Base-by-base conservation (phyloP, 2,888 invertebrate genomes). In the Amiota minor region DNA sequence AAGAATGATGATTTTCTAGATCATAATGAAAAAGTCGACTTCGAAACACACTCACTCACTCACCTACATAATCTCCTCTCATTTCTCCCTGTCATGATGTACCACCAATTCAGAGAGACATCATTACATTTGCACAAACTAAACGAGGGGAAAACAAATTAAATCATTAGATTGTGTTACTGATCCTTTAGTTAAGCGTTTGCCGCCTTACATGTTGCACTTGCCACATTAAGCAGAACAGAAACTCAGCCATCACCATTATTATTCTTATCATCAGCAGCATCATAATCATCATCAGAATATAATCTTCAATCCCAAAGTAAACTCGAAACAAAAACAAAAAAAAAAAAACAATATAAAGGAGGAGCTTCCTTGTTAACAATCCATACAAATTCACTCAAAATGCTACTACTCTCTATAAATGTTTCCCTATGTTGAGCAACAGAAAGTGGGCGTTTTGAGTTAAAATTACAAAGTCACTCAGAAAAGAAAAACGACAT, bases 121-220 rank as follows among this genome's bases (percentile, higher is more conserved):
- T 88, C 88, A 88, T 88, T 88, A 88, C 88, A 87, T 85, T 82
- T 87, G 83, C 87, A 35, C 35, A 87, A 89, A 68, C 67, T 68
- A 68, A 49, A 89, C 89, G 89, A 89, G 88, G 85, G 85, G 87
- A 85, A 83, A 87, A 86, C 88, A 89, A 89, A 89, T 89, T 89
- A 89, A 89, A 89, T 89, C 89, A 89, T 89, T 89, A 89, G 88
- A 87, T 86, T 87, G 84, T 76, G 81, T 87, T 88, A 87, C 88
- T 88, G 86, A 88, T 88, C 87, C 88, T 87, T 88, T 87, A 78
- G 78, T 77, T 79, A 80, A 81, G 79, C 77, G 50, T 68, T 12
- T 23, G 46, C 65, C 65, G 65, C 20, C 47, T 65, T 47, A 10
- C 53, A 14, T 47, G n/a, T 65, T 47, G 47, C 18, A 16, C n/a